Percentiles rank a stretch among this genome's conserved stretches.
Conservation (phyloP, 2,888 invertebrate species). For the Latheticus oryzae region DNA sequence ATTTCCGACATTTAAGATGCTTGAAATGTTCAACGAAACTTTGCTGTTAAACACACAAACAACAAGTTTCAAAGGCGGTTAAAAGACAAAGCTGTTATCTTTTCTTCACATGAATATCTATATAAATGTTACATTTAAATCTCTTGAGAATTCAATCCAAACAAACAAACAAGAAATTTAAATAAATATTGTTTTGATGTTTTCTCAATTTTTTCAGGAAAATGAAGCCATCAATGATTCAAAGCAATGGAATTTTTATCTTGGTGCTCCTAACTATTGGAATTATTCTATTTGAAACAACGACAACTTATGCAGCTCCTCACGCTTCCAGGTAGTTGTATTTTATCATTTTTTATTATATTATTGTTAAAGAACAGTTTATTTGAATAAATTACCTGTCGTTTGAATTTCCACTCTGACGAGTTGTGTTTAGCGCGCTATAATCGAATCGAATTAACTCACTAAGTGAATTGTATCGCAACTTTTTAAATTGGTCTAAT, state of each 20-base stretch:
- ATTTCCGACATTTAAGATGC: too few species aligned
- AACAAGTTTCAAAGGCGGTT: constrained; percentile 22
- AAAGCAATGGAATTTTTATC: constrained; percentile 47
- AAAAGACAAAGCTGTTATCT: constrained; percentile 25
- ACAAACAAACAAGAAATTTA: constrained; percentile 28
- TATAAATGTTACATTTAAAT: constrained; percentile 31
- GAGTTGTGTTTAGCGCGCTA: too few species aligned
- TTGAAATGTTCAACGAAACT: constrained; percentile 11
- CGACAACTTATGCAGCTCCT: constrained; percentile 56
- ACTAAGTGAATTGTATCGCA: constrained; percentile 30
- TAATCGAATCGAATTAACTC: constrained; percentile 29
- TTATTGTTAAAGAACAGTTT: constrained; percentile 10
- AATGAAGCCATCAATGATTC: constrained; percentile 48
- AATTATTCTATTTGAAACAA: constrained; percentile 63
- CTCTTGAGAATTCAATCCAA: constrained; percentile 1
- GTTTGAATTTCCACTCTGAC: constrained; percentile 11
- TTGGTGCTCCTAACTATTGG: constrained; percentile 64
- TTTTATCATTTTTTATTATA: constrained; percentile 14
- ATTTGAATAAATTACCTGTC: constrained; percentile 24
- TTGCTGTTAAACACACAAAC: constrained; percentile 30
- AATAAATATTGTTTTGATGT: constrained; percentile 22
- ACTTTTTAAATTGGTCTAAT: constrained; percentile 34
- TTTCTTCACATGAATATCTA: constrained; percentile 36
- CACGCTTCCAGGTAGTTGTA: constrained; percentile 56
- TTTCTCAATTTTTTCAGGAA: constrained; percentile 45